Conservation (phyloP, 2,888 invertebrate species). For the Acanthopleura granulata region DNA sequence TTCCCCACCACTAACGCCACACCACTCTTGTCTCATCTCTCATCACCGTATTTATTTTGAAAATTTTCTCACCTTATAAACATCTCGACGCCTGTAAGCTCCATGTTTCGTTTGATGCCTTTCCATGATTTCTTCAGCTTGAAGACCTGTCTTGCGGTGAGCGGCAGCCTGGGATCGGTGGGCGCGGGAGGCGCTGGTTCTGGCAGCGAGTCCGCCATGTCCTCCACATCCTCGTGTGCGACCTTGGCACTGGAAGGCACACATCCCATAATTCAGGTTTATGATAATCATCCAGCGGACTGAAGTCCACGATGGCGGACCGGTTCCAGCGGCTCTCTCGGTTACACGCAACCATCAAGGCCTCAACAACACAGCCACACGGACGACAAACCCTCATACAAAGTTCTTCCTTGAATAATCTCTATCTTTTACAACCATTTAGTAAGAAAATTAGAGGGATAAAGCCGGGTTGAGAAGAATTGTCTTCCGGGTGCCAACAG, state of each 20-base stretch:
- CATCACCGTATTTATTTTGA: not conserved
- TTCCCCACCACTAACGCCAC: not conserved
- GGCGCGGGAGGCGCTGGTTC: constrained; percentile 54
- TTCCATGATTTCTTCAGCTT: constrained; percentile 66
- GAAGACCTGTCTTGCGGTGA: constrained; percentile 61
- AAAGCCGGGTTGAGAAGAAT: too few relatives aligned
- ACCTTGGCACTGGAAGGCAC: constrained; percentile 3
- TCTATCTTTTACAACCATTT: too few relatives aligned
- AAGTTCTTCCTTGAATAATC: too few relatives aligned
- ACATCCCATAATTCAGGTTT: constrained; percentile 16
- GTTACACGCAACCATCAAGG: too few relatives aligned
- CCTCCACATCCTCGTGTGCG: constrained; percentile 23
- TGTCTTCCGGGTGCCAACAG: too few relatives aligned
- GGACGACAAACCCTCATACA: too few relatives aligned
- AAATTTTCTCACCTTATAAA: constrained; percentile 56
- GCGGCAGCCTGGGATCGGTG: constrained; percentile 57
- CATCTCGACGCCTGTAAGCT: constrained; percentile 64
- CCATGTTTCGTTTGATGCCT: constrained; percentile 62
- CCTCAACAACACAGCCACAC: too few relatives aligned
- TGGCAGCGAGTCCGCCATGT: constrained; percentile 50
- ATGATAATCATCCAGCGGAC: not conserved
- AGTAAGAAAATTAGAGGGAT: too few relatives aligned
- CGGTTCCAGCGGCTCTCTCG: not conserved
- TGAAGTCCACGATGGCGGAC: not conserved
- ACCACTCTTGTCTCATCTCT: not conserved